Conservation (phyloP, 2,113 vertebrate genomes). For the Cryptomyrus ogoouensis region DNA sequence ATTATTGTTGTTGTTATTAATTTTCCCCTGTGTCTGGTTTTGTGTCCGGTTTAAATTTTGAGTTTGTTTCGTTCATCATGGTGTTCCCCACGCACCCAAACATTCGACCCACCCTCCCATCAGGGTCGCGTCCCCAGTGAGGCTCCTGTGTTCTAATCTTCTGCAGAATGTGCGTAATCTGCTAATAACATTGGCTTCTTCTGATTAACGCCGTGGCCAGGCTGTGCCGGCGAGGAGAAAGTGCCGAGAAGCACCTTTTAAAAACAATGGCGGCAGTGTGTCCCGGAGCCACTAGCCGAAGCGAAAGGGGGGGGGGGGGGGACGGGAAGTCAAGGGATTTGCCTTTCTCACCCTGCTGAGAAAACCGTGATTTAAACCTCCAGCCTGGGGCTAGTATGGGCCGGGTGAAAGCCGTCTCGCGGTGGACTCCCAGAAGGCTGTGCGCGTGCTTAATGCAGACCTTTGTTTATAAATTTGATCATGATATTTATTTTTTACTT, state of each 20-base stretch:
- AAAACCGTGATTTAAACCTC: slow-evolving; percentile 37
- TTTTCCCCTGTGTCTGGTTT: not conserved
- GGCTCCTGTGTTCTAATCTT: slow-evolving; percentile 57
- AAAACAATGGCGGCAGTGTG: not conserved
- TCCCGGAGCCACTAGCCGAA: not conserved
- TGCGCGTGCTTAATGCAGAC: not conserved
- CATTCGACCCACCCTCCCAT: not conserved
- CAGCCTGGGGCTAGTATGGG: not conserved
- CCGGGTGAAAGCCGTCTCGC: not conserved
- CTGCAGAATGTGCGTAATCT: slow-evolving; percentile 66
- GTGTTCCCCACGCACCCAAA: not conserved
- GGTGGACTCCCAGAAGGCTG: not conserved
- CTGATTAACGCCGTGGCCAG: slow-evolving; percentile 42
- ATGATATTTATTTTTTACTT: not conserved
- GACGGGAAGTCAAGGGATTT: slow-evolving; percentile 40
- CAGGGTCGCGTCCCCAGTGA: slow-evolving; percentile 34
- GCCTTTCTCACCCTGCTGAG: slow-evolving; percentile 34
- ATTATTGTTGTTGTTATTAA: not conserved
- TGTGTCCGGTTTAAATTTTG: not conserved
- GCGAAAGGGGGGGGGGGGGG: not conserved
- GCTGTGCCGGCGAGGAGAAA: slow-evolving; percentile 15
- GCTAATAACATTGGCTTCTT: slow-evolving; percentile 56
- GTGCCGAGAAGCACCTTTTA: slow-evolving; percentile 10
- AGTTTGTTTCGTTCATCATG: not conserved
- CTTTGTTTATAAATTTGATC: not conserved